Conservation (phyloP, 2,888 invertebrate genomes). For the Brachyptera risi region DNA sequence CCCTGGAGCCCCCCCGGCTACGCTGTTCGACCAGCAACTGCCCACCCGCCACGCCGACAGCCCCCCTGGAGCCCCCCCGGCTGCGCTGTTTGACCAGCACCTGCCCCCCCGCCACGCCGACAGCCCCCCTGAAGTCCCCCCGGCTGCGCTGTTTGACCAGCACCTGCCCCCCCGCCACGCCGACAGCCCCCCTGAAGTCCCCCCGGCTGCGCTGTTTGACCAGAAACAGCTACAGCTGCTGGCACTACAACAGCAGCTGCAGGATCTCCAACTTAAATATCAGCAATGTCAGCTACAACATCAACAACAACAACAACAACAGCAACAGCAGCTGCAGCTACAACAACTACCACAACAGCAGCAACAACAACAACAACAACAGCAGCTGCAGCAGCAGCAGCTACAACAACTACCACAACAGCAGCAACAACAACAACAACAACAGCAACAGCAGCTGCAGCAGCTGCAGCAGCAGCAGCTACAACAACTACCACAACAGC, state of each 20-base stretch:
- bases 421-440: conserved; percentile 23
- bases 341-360: conserved; percentile 24
- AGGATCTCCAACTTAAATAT: conserved; percentile 24
- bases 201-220: too few relatives aligned
- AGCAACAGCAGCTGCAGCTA: conserved; percentile 34
- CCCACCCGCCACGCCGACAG: too few relatives aligned
- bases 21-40: too few relatives aligned
- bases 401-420: conserved; percentile 33
- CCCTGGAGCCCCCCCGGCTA: too few relatives aligned
- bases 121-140: too few relatives aligned
- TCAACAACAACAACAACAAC: conserved; percentile 27
- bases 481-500: conserved; percentile 32
- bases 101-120: too few relatives aligned
- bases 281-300: conserved; percentile 26
- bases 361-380: conserved; percentile 26
- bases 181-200: too few relatives aligned
- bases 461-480: conserved; percentile 32
- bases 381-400: conserved; percentile 31
- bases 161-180: too few relatives aligned
- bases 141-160: too few relatives aligned
- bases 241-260: conserved; percentile 30
- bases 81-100: too few relatives aligned
- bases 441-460: conserved; percentile 26
- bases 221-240: conserved; percentile 34
- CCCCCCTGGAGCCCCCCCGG: too few relatives aligned